Evolutionary conservation across 2,888 invertebrate species (phyloP), one percentile per base, ranked within the genome.

Genomic region (Mamestra brassicae): DNA sequence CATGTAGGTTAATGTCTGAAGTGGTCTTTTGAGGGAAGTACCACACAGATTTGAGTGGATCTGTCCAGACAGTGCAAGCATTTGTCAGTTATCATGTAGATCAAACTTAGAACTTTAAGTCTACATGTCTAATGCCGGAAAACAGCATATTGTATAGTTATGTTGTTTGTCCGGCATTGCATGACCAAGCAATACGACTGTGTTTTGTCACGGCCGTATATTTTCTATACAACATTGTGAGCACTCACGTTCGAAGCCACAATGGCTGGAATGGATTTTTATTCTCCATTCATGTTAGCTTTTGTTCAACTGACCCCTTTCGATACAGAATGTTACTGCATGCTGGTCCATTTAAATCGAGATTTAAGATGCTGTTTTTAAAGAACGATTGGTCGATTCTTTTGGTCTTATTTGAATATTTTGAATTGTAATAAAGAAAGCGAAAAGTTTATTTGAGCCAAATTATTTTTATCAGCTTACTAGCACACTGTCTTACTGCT

Each of bases 191-290:
- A 67, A 45, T 62, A 64, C 64, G 67, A 68, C 60, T 58, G 15
- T 72, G 42, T 60, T 79, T 74, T 69, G 78, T 76, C 70, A 66
- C 64, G 57, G 8, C 15, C 62, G 52, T 72, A 64, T 82, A 74
- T 80, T 75, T 79, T 80, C 71, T 63, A 73, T 75, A 61, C 47
- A 60, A 71, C 60, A 76, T 87, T 87, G 83, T 88, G 63, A 74
- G 26, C 69, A 61, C 26, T 76, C 76, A 74, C 74, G 74, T 85
- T 36, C 62, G 57, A 61, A 61, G 61, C 13, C n/a, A 83, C 80
- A 85, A 80, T 71, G 54, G 45, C 8, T 36, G 6, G 67, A 75
- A 82, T 64, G 54, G 68, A 65, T 61, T 80, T 78, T 73, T 65
- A 60, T 70, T 38, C 34, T 65, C 55, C 36, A 69, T 83, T 76